These are phyloP conservation scores for Sakesphorus luctuosus DNA, from an alignment of 2,113 vertebrate species.

Conservation along the genomic window DNA sequence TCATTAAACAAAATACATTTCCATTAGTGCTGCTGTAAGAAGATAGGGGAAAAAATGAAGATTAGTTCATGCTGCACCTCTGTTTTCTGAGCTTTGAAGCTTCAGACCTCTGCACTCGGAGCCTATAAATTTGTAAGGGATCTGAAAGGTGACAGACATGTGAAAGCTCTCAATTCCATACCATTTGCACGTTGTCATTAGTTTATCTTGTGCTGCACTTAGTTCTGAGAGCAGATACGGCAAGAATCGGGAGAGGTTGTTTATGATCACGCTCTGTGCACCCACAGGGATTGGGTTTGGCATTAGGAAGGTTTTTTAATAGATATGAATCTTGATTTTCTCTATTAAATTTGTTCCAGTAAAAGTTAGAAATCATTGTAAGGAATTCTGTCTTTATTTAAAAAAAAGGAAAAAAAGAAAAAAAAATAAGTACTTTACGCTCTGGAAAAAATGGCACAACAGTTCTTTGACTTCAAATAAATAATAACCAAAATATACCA, in stretches of 20 bases:
- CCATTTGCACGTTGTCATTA: conserved; percentile 51
- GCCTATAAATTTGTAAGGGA: conserved; percentile 73
- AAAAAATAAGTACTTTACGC: not conserved
- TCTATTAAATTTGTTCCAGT: conserved; percentile 3
- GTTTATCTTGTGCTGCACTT: conserved; percentile 48
- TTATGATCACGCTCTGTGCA: not conserved
- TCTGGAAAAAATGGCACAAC: not conserved
- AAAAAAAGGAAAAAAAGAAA: not conserved
- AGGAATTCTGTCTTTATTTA: not conserved
- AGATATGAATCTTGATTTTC: not conserved
- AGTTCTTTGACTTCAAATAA: conserved; percentile 35
- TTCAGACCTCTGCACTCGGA: conserved; percentile 71
- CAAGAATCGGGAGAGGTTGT: conserved; percentile 29
- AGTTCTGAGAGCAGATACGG: conserved; percentile 40
- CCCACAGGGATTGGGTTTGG: not conserved
- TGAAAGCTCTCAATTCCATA: conserved; percentile 40
- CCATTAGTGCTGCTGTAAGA: conserved; percentile 85
- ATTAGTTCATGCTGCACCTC: conserved; percentile 76
- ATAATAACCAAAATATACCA: not conserved
- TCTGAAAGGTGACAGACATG: conserved; percentile 59
- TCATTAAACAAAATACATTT: conserved; percentile 92
- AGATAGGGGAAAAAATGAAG: conserved; percentile 74
- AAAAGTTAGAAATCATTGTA: not conserved
- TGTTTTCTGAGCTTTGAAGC: conserved; percentile 74
- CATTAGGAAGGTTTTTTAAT: not conserved